phyloP scores from a whole-genome alignment of 1,140 invertebrate species.

The Scaptodrosophila lebanonensis region DNA sequence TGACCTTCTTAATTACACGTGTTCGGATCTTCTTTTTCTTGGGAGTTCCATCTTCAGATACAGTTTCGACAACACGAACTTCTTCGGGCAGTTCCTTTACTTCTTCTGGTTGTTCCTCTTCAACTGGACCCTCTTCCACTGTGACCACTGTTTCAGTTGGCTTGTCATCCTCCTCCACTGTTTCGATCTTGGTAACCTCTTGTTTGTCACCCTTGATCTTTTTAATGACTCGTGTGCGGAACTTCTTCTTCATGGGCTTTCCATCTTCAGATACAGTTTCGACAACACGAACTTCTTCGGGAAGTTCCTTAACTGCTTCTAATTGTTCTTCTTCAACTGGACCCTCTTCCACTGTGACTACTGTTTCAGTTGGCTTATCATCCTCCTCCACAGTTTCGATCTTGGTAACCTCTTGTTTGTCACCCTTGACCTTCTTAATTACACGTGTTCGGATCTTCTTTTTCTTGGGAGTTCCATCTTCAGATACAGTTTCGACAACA shows the following conservation, averaged over 20 bases:
- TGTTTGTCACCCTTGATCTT: constrained; percentile 63
- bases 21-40: constrained; percentile 44
- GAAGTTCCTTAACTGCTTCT: constrained; percentile 19
- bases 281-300: constrained; percentile 17
- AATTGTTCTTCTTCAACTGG: constrained; percentile 15
- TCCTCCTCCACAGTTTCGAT: constrained; percentile 77
- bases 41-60: constrained; percentile 1
- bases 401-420: constrained; percentile 65
- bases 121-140: constrained; percentile 32
- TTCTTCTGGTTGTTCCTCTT: constrained; percentile 15
- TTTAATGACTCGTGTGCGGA: constrained; percentile 53
- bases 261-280: constrained; percentile 7
- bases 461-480: constrained; percentile 13
- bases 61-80: constrained; percentile 6
- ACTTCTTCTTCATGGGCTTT: constrained; percentile 24
- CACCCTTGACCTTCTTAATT: constrained; percentile 60
- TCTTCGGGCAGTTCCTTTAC: constrained; percentile 22
- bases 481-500: constrained; percentile 5
- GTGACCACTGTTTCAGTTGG: constrained; percentile 58
- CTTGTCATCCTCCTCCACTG: constrained; percentile 75
- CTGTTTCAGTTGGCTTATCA: constrained; percentile 65
- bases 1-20: constrained; percentile 56
- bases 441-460: constrained; percentile 48
- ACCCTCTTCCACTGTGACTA: constrained; percentile 43
- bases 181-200: constrained; percentile 72